Conservation (phyloP, 2,113 vertebrate genomes). For the Acrocephalus arundinaceus region DNA sequence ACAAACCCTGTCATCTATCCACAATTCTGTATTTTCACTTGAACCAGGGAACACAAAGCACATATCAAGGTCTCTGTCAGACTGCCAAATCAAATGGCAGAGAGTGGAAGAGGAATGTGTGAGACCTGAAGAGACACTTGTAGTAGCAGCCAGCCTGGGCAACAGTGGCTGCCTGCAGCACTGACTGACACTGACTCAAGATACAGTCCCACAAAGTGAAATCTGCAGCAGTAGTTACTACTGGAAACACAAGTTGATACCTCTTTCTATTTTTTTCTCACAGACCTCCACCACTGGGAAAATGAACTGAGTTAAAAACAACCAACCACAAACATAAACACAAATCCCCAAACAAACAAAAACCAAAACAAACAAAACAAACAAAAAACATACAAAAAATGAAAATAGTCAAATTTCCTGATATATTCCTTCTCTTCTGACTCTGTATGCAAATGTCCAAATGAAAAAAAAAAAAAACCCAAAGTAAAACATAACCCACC, state of each 20-base stretch:
- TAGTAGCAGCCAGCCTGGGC: background rate
- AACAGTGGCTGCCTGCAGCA: background rate
- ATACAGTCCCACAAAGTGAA: background rate
- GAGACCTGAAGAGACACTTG: background rate
- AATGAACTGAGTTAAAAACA: background rate
- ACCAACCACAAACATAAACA: background rate
- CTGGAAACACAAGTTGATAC: no score
- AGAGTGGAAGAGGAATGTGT: background rate
- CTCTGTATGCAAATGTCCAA: background rate
- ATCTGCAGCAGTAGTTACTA: background rate
- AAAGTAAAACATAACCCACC: background rate
- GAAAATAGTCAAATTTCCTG: background rate
- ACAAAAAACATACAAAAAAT: background rate
- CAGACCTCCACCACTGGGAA: background rate
- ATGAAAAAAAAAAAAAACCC: background rate
- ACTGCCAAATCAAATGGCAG: background rate
- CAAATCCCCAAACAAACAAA: background rate
- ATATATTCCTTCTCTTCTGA: background rate
- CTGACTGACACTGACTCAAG: background rate
- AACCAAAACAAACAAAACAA: background rate
- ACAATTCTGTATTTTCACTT: background rate
- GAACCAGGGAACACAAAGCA: background rate
- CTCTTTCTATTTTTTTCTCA: background rate
- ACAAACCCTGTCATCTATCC: background rate
- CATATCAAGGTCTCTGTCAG: background rate